Conservation (phyloP, 2,888 invertebrate species). For the Drosophila neotestacea region DNA sequence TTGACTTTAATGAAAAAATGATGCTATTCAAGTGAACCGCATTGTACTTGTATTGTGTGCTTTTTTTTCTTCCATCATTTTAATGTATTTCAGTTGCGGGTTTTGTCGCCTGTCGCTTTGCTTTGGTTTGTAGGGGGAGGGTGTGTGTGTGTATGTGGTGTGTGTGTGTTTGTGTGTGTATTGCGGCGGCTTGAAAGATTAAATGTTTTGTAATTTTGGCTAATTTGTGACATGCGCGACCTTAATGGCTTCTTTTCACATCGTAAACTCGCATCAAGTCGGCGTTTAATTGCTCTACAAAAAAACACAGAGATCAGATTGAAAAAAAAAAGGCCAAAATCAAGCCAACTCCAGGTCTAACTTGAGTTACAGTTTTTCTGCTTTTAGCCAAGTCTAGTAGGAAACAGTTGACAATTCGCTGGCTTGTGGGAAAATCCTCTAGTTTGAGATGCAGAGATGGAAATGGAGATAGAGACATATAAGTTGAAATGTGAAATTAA, state of each 20-base stretch:
- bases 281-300: slow-evolving; percentile 68
- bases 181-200: slow-evolving; percentile 61
- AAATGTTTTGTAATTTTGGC: slow-evolving; percentile 74
- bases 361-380: slow-evolving; percentile 4
- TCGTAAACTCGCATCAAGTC: slow-evolving; percentile 60
- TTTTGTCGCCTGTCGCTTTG: slow-evolving; percentile 24
- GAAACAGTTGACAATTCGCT: slow-evolving; percentile 66
- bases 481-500: slow-evolving; percentile 57
- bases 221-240: slow-evolving; percentile 79
- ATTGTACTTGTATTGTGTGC: slow-evolving; percentile 27
- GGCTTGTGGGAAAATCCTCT: slow-evolving; percentile 41
- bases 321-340: not conserved
- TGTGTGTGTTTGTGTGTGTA: slow-evolving; percentile 25
- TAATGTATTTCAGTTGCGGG: slow-evolving; percentile 28
- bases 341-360: not conserved
- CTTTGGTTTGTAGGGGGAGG: not conserved
- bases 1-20: slow-evolving; percentile 17
- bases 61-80: slow-evolving; percentile 1
- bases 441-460: slow-evolving; percentile 3
- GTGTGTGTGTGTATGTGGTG: slow-evolving; percentile 20
- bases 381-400: slow-evolving; percentile 9
- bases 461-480: slow-evolving; percentile 38
- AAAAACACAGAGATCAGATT: not conserved
- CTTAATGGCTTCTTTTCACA: slow-evolving; percentile 79
- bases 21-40: slow-evolving; percentile 38